Conservation (phyloP, 1,140 invertebrate species). For the Drosophila varians region DNA sequence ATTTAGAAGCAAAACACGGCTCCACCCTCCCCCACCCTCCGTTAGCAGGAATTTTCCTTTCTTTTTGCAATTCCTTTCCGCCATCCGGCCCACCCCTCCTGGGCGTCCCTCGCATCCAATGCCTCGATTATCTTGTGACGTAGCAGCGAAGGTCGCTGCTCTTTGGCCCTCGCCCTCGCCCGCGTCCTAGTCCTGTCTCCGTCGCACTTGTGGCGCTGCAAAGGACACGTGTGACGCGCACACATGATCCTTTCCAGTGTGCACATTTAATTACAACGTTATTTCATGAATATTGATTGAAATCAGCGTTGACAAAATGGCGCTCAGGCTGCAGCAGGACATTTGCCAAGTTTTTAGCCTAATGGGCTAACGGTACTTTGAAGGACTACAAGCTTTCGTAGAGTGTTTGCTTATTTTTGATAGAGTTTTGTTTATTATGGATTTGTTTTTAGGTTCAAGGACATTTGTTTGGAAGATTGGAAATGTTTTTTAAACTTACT, state of each 20-base stretch:
- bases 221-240: constrained; percentile 74
- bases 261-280: constrained; percentile 58
- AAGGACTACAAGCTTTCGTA: not conserved
- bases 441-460: no score
- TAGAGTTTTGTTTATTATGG: no score
- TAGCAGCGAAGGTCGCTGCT: constrained; percentile 45
- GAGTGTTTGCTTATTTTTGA: no score
- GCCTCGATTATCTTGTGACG: constrained; percentile 45
- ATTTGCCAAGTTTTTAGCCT: constrained; percentile 1
- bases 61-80: constrained; percentile 26
- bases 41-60: not conserved
- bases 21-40: not conserved
- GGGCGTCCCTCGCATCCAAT: not conserved
- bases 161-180: not conserved
- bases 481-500: no score
- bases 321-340: not conserved
- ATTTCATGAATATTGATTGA: constrained; percentile 71
- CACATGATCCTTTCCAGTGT: constrained; percentile 11
- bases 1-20: constrained; percentile 13
- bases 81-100: not conserved
- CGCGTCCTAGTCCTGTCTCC: no score
- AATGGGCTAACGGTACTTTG: not conserved
- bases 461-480: no score
- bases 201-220: constrained; percentile 25
- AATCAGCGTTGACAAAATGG: constrained; percentile 29